Base-by-base conservation (phyloP, 2,888 invertebrate genomes). In the Mythimna albipuncta region DNA sequence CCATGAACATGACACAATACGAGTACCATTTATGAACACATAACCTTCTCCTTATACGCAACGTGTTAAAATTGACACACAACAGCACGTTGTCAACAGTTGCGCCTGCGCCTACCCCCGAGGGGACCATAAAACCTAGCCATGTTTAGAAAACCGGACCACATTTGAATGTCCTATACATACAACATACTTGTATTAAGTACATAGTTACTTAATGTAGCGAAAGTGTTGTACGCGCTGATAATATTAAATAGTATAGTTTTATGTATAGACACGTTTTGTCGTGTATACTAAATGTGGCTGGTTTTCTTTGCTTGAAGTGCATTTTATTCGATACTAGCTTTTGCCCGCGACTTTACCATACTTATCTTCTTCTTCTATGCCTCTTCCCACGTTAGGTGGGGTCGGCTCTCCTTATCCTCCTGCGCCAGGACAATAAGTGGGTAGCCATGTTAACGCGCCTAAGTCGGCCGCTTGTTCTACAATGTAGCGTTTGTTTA, bases 201-300 rank as follows among this genome's bases (percentile, higher is more conserved):
- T 55, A 54, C 21, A 19, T 32, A 58, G 79, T 88, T 88, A 75
- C 84, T 64, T 75, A 85, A 89, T 74, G 32, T 57, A 79, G 84
- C 80, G 89, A 89, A 89, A 89, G 89, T 86, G 69, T 55, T 71
- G 68, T 75, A 79, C 83, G 84, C 69, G 72, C 65, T 67, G 57
- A 69, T 72, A 81, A 86, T 89, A 84, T 80, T 82, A 87, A 89
- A 82, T 82, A 81, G 82, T 66, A 61, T 61, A 58, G n/a, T 41
- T 21, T 50, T 79, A 70, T 85, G 84, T 85, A 84, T 84, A 86
- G 77, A 77, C 41, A 57, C 44, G 59, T 52, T 64, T 38, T 61
- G 35, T n/a, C 6, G 2, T 55, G 54, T 32, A n/a, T 13, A 72
- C 72, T 69, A 64, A 57, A 32, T 38, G 50, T 67, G 38, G 72